These are phyloP conservation scores for Hoplias malabaricus DNA, from an alignment of 2,113 vertebrate species.

Conservation along the genomic window DNA sequence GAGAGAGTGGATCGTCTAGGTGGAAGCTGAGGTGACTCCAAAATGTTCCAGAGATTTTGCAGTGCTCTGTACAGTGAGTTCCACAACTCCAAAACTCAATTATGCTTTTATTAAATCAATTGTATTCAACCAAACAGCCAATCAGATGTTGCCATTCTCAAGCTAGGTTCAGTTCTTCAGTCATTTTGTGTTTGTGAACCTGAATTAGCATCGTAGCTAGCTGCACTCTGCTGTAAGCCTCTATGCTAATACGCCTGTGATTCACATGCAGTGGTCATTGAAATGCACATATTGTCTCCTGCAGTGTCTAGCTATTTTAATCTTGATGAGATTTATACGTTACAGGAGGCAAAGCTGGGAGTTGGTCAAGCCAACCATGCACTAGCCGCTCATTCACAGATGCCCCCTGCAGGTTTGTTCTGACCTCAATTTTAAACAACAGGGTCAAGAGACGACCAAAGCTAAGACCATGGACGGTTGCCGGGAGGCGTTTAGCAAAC, in stretches of 20 bases:
- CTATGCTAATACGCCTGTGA: not conserved
- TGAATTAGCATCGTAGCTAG: not conserved
- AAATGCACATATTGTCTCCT: not conserved
- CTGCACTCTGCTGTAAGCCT: not conserved
- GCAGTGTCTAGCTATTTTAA: not conserved
- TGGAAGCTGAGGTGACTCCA: too few relatives aligned
- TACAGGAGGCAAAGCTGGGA: not conserved
- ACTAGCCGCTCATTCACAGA: not conserved
- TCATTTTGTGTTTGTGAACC: not conserved
- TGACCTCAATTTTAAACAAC: not conserved
- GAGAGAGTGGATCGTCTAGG: too few relatives aligned
- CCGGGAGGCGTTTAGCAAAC: slow-evolving; percentile 5
- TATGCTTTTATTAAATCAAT: not conserved
- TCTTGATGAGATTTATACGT: not conserved
- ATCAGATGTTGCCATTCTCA: too few relatives aligned
- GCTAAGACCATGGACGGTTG: not conserved
- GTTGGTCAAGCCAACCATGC: not conserved
- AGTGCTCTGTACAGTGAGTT: too few relatives aligned
- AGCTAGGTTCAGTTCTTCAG: not conserved
- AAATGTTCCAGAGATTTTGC: too few relatives aligned
- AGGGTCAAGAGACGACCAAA: not conserved
- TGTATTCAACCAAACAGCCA: not conserved
- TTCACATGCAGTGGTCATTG: not conserved
- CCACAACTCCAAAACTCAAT: too few relatives aligned
- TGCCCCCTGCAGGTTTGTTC: not conserved